A percentile compares a stretch with the other conserved stretches of the same genome.
Conservation (phyloP, 2,113 vertebrate species). For the Blennius ocellaris region DNA sequence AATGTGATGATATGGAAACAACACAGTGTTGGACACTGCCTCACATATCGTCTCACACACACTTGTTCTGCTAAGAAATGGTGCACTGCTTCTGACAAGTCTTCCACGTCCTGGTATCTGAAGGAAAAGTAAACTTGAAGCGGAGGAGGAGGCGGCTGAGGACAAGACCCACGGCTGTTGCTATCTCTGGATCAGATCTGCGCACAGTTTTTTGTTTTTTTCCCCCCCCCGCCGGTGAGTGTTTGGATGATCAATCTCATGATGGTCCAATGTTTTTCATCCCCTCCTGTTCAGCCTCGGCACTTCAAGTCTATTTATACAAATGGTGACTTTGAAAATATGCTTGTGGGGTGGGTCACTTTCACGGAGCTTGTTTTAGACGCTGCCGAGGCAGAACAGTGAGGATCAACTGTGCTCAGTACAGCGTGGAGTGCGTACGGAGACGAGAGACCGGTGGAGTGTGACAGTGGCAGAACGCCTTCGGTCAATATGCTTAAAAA, state of each 20-base stretch:
- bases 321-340: conserved; percentile 44
- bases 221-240: conserved; percentile 62
- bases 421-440: neutral
- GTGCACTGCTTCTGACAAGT: neutral
- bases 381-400: neutral
- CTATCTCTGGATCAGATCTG: conserved; percentile 5
- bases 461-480: neutral
- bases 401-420: neutral
- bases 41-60: neutral
- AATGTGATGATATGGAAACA: neutral
- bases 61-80: neutral
- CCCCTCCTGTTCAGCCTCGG: neutral
- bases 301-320: conserved; percentile 58
- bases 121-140: conserved; percentile 1
- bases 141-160: neutral
- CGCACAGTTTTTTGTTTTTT: neutral
- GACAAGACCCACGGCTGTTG: neutral
- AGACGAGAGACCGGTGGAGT: neutral
- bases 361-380: conserved; percentile 32
- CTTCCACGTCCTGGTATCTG: neutral
- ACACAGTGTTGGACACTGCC: neutral
- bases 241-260: neutral
- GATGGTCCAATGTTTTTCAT: neutral
- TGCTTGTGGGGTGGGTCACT: conserved; percentile 21
- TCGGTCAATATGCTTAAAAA: neutral